phyloP scores from a whole-genome alignment of 2,888 invertebrate genomes.

The Anagyrus pseudococci region DNA sequence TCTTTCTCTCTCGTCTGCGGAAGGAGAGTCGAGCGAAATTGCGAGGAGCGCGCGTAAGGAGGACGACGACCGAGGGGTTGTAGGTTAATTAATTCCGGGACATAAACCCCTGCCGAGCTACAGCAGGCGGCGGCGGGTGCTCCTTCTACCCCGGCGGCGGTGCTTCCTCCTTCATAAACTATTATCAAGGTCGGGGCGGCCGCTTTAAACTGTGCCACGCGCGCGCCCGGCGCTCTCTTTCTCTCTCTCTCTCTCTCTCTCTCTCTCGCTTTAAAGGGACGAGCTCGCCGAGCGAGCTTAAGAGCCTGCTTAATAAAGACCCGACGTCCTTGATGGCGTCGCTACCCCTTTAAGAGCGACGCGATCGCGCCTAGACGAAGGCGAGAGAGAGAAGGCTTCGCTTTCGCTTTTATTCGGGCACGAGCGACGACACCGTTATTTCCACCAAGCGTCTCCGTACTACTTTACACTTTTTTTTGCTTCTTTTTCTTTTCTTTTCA shows the following conservation, averaged over 20 bases:
- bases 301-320: slow-evolving; percentile 43
- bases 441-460: no score
- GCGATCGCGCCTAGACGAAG: no score
- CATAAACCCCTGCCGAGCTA: slow-evolving; percentile 51
- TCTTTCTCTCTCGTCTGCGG: no score
- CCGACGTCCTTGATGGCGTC: slow-evolving; percentile 20
- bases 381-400: no score
- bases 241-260: no score
- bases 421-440: no score
- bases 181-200: slow-evolving; percentile 55
- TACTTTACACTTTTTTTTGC: not conserved
- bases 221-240: no score
- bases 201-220: slow-evolving; percentile 54
- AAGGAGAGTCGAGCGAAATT: slow-evolving; percentile 10
- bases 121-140: slow-evolving; percentile 38
- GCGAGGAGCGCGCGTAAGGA: slow-evolving; percentile 24
- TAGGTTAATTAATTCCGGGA: slow-evolving; percentile 59
- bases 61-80: slow-evolving; percentile 47
- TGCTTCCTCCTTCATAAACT: slow-evolving; percentile 53
- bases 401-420: not conserved
- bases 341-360: slow-evolving; percentile 23
- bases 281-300: slow-evolving; percentile 43
- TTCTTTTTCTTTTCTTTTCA: slow-evolving; percentile 2
- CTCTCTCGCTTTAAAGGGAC: slow-evolving; percentile 59
- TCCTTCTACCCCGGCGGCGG: slow-evolving; percentile 15